phyloP scores from a whole-genome alignment of 2,113 vertebrate genomes.

The Phaethon lepturus region DNA sequence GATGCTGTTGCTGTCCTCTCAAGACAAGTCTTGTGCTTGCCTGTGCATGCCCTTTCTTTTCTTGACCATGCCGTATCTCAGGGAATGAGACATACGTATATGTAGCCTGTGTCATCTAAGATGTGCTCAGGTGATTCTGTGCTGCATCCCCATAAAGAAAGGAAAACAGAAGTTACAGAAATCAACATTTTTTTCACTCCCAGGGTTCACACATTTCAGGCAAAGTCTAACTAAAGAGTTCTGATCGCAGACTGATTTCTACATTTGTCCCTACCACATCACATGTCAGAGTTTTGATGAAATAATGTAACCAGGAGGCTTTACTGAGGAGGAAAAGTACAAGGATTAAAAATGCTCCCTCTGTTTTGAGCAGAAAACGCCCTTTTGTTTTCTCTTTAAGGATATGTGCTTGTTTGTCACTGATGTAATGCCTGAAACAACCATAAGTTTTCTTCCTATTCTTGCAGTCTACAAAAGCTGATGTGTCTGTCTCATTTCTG shows the following conservation, averaged over 20 bases:
- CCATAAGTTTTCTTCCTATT: constrained; percentile 41
- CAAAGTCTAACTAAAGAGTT: not conserved
- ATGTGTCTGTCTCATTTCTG: not conserved
- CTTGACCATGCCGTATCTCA: not conserved
- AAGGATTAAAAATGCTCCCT: constrained; percentile 22
- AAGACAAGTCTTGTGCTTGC: not conserved
- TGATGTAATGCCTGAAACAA: constrained; percentile 32
- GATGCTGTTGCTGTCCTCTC: not conserved
- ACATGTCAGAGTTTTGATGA: constrained; percentile 9
- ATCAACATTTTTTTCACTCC: not conserved
- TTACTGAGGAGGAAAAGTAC: not conserved
- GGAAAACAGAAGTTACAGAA: not conserved
- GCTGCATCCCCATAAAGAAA: not conserved
- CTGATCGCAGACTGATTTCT: not conserved
- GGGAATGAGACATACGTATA: not conserved
- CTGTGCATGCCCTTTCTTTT: not conserved
- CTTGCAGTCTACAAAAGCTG: constrained; percentile 41
- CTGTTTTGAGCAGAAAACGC: constrained; percentile 25
- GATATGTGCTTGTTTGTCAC: not conserved
- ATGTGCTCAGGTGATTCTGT: not conserved
- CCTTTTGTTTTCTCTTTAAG: constrained; percentile 44
- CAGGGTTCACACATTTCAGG: not conserved
- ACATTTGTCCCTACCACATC: not conserved
- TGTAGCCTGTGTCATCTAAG: not conserved
- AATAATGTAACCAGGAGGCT: constrained; percentile 26